Evolutionary conservation across 2,113 vertebrate genomes (phyloP), one percentile per base, ranked within the genome.

Genomic region (Megaleporinus macrocephalus): DNA sequence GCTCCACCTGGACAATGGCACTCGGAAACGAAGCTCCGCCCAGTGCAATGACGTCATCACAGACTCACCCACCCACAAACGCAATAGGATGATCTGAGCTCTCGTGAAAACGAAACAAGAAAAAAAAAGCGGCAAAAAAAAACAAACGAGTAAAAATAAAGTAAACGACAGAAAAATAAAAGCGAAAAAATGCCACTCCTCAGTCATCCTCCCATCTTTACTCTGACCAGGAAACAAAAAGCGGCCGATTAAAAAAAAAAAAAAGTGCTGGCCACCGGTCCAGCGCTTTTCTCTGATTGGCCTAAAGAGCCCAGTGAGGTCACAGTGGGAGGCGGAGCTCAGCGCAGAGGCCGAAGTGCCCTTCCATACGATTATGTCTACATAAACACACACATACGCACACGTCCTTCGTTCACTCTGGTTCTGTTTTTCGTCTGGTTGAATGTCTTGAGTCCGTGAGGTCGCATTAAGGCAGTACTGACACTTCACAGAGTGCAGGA

Each of bases 21-120:
- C 95, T 93, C 96, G 98, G 92, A 99, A 99, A 94, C 96, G 98
- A 91, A 97, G 96, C 94, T 96, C 98, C 88, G 95, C 97, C 93
- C 97, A 98, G 91, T 99, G 97, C 93, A 94, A 95, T 92, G 97
- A 99, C 86, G 97, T 98, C 95, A 97, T 99, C 94, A 98, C 97
- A 95, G 98, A 99, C 96, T 99, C 98, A 86, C 97, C 98, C 89
- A 99, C 97, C 90, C 97, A 99, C 96, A 99, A 99, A 97, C 97
- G 98, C 95, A 99, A 99, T 94, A 93, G 98, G 96, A 97, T 99
- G 96, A 96, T 99, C 94, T 99, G 97, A 97, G 95, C 89, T 91
- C 92, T 92, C 89, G 90, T 89, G 85, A 88, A 90, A 65, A 61
- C n/a, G 15, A 41, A 47, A 61, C 12, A n/a, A 27, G 27, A 29